Base-by-base conservation (phyloP, 1,140 invertebrate genomes). In the Pseudomyrmex flavicornis region DNA sequence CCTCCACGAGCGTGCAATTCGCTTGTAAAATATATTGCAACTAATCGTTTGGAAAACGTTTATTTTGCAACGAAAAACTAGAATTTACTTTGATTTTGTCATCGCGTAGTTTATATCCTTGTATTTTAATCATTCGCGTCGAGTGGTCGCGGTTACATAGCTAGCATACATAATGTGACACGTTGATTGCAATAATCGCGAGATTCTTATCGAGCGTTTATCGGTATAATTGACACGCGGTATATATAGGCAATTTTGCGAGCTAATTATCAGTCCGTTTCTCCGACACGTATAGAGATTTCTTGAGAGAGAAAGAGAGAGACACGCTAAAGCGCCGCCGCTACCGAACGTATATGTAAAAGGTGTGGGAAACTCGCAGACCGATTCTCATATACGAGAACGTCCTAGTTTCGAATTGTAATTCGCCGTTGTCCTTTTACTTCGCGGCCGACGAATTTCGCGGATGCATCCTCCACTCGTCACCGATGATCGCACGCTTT, bases 401-500 rank as follows among this genome's bases (percentile, higher is more conserved):
- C 22, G 79, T 63, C 26, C 79, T 50, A 82, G 70, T 75, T 82
- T 75, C 79, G 35, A 63, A 56, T 35, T 63, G 59, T 20, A 44
- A 82, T 63, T 50, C 79, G 70, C 5, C 70, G 20, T 17, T 54
- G 66, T 80, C 44, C 52, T 80, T 50, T 72, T 80, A 72, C 76
- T 56, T 12, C 12, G n/a, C 46, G 12, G 46, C 48, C 35, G 61
- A 46, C 70, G 58, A 82, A 82, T 82, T 74, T 75, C 70, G 50
- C 79, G 72, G 48, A 75, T 75, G 35, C 50, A 75, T 63, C 58
- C 69, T 62, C 44, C 35, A 5, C 35, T 62, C 58, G 79, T 82
- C 56, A 22, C 46, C 70, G 79, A 75, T 75, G 26, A 82, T 82
- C 72, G 61, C 79, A 82, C 72, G 72, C 79, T 82, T 82, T 82